Conservation (phyloP, 2,888 invertebrate genomes). For the Brenthis daphne region DNA sequence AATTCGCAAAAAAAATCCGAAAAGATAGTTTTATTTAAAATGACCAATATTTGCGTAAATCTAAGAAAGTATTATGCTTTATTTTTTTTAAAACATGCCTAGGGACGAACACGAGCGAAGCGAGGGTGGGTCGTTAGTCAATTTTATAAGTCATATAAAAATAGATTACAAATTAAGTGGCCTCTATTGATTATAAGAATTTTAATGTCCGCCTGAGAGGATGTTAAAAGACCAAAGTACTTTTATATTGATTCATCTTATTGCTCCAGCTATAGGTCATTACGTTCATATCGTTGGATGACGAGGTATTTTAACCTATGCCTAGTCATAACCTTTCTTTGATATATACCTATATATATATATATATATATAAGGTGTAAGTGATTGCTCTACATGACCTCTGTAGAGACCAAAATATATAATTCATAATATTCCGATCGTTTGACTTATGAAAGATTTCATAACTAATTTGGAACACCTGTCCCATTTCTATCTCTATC, state of each 20-base stretch:
- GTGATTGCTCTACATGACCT: slow-evolving; percentile 11
- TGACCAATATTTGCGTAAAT: too few species aligned
- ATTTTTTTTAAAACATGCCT: too few species aligned
- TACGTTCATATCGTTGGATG: slow-evolving; percentile 19
- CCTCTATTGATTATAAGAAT: not conserved
- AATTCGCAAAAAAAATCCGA: too few species aligned
- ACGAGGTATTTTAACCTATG: slow-evolving; percentile 15
- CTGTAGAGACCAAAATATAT: not conserved
- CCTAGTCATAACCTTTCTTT: slow-evolving; percentile 1
- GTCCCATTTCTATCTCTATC: too few species aligned
- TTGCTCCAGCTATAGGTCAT: slow-evolving; percentile 16
- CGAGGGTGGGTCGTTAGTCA: too few species aligned
- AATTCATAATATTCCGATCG: too few species aligned
- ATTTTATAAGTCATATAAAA: not conserved
- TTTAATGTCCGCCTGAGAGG: slow-evolving; percentile 14
- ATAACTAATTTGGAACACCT: too few species aligned
- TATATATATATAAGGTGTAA: not conserved
- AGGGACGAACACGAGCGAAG: too few species aligned
- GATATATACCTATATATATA: not conserved
- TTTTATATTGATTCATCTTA: slow-evolving; percentile 21
- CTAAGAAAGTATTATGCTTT: too few species aligned
- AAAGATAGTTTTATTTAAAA: too few species aligned
- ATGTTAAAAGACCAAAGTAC: slow-evolving; percentile 12
- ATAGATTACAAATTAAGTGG: not conserved
- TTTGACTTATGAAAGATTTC: too few species aligned